These are phyloP conservation scores for Takifugu ocellatus DNA, from an alignment of 2,797 vertebrate species.

Conservation along the genomic window DNA sequence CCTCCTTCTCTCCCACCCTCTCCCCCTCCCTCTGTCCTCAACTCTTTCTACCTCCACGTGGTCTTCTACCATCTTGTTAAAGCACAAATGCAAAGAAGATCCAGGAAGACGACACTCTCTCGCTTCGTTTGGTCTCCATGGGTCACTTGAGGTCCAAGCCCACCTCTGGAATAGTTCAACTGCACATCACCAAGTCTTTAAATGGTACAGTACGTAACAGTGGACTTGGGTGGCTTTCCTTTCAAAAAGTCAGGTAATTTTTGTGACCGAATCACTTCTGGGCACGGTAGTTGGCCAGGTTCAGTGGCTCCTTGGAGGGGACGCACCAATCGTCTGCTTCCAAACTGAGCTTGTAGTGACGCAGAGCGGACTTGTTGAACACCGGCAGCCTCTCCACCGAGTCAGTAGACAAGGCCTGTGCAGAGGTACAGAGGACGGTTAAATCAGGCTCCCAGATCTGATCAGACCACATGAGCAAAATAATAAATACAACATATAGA, in stretches of 20 bases:
- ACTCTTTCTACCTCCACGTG: background rate
- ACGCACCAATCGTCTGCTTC: slow-evolving; percentile 87
- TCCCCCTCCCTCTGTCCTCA: background rate
- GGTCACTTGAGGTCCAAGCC: background rate
- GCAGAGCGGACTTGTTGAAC: slow-evolving; percentile 86
- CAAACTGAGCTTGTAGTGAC: slow-evolving; percentile 85
- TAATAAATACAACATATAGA: no score
- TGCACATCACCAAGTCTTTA: background rate
- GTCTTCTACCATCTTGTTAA: background rate
- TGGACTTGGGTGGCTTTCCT: background rate
- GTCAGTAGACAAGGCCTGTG: slow-evolving; percentile 84
- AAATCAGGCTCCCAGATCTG: no score
- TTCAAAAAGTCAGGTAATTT: background rate
- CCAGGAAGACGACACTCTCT: background rate
- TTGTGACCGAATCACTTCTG: slow-evolving; percentile 54
- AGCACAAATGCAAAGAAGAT: slow-evolving; percentile 2
- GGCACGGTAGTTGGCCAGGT: slow-evolving; percentile 75
- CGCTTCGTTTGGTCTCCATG: background rate
- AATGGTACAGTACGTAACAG: background rate
- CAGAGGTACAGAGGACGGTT: background rate
- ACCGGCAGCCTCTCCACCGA: slow-evolving; percentile 86
- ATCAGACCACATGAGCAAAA: no score
- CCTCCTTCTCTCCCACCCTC: background rate
- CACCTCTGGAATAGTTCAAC: background rate
- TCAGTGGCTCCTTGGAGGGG: slow-evolving; percentile 84